Conservation (phyloP, 2,888 invertebrate species). For the Lepidocyrtoides sp. region DNA sequence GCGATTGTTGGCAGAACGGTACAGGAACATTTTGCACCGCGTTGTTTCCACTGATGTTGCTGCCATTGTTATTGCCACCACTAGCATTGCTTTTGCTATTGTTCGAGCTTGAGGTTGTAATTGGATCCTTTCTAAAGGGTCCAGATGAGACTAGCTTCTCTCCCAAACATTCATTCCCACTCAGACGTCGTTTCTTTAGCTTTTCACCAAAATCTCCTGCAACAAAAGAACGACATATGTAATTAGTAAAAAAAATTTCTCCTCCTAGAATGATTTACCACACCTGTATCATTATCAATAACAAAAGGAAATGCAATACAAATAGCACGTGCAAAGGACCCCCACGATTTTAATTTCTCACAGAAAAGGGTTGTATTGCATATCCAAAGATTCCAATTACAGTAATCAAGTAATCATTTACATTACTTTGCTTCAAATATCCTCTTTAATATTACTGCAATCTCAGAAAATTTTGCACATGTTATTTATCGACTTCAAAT, state of each 20-base stretch:
- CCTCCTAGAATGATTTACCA: conserved; percentile 2
- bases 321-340: conserved; percentile 2
- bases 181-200: conserved; percentile 77
- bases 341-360: neutral
- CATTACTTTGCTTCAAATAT: neutral
- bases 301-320: neutral
- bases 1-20: conserved; percentile 85
- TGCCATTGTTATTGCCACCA: neutral
- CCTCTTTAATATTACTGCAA: neutral
- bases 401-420: neutral
- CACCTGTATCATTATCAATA: conserved; percentile 19
- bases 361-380: neutral
- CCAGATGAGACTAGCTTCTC: conserved; percentile 76
- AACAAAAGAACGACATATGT: conserved; percentile 52
- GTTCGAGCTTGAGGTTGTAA: conserved; percentile 74
- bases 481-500: neutral
- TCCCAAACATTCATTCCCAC: conserved; percentile 73
- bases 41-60: neutral
- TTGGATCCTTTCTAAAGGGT: conserved; percentile 79
- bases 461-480: neutral
- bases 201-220: conserved; percentile 84
- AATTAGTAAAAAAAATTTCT: neutral
- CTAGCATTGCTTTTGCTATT: conserved; percentile 27
- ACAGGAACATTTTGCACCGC: conserved; percentile 82
- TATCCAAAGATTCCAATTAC: neutral